These are phyloP conservation scores for Cynoglossus semilaevis DNA, from an alignment of 2,113 vertebrate species.

Conservation along the genomic window DNA sequence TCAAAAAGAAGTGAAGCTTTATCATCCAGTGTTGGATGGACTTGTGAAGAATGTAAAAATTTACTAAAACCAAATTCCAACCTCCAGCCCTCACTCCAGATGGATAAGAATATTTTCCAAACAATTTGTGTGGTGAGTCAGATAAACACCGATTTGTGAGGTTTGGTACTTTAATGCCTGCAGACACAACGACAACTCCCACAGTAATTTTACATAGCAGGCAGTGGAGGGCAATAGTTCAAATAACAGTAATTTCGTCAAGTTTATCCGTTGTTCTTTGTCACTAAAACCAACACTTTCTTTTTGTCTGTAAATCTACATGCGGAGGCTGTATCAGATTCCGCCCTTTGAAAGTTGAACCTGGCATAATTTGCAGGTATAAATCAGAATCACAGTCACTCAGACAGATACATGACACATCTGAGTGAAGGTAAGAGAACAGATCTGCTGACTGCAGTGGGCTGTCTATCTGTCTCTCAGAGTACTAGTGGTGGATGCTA, in stretches of 20 bases:
- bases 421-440: constrained; percentile 52
- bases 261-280: constrained; percentile 53
- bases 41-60: background rate
- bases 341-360: constrained; percentile 40
- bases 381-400: constrained; percentile 54
- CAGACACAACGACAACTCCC: constrained; percentile 51
- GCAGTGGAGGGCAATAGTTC: constrained; percentile 45
- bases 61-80: constrained; percentile 3
- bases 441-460: constrained; percentile 59
- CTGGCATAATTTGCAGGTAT: constrained; percentile 51
- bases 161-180: constrained; percentile 19
- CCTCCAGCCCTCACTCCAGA: background rate
- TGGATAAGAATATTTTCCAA: constrained; percentile 17
- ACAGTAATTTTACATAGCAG: constrained; percentile 22
- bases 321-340: constrained; percentile 41
- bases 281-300: constrained; percentile 45
- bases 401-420: constrained; percentile 51
- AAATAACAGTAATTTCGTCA: constrained; percentile 52
- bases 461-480: constrained; percentile 46
- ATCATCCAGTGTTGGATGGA: background rate
- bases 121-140: constrained; percentile 16
- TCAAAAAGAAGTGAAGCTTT: too few relatives aligned
- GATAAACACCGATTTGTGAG: constrained; percentile 23
- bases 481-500: constrained; percentile 49
- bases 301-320: constrained; percentile 37